Percentiles rank a stretch among this genome's conserved stretches.
Conservation (phyloP, 2,797 vertebrate genomes). For the Forpus xanthops region DNA sequence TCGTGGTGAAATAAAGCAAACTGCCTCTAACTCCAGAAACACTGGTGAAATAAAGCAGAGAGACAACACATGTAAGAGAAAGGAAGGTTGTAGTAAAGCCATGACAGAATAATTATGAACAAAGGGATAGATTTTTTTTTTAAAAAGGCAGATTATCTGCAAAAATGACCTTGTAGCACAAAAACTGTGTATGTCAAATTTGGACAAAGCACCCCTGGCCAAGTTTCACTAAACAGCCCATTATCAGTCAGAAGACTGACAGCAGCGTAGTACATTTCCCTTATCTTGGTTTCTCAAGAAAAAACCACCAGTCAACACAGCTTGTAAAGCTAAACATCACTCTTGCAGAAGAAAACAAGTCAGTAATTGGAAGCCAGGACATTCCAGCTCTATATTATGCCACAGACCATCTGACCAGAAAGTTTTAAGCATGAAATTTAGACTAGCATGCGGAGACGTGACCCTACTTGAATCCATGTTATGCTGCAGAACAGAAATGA, state of each 20-base stretch:
- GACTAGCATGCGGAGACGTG: neutral
- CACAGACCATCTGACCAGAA: neutral
- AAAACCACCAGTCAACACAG: constrained; percentile 35
- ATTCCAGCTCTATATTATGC: constrained; percentile 11
- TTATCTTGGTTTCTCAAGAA: constrained; percentile 54
- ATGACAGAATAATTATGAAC: neutral
- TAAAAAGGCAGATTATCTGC: neutral
- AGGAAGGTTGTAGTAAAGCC: neutral
- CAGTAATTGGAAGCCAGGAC: constrained; percentile 29
- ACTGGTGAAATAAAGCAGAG: neutral
- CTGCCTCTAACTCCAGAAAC: neutral
- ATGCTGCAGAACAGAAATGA: neutral
- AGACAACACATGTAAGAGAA: neutral
- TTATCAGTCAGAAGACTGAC: neutral
- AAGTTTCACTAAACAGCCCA: neutral
- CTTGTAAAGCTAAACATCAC: constrained; percentile 8
- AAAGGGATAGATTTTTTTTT: neutral
- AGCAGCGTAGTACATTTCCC: neutral
- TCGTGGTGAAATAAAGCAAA: neutral
- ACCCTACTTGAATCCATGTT: neutral
- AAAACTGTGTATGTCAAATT: neutral
- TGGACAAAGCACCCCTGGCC: neutral
- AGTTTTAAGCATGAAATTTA: neutral
- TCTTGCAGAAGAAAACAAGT: constrained; percentile 35
- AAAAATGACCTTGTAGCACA: neutral